Conservation (phyloP, 2,113 vertebrate species). For the Trogon melanurus region DNA sequence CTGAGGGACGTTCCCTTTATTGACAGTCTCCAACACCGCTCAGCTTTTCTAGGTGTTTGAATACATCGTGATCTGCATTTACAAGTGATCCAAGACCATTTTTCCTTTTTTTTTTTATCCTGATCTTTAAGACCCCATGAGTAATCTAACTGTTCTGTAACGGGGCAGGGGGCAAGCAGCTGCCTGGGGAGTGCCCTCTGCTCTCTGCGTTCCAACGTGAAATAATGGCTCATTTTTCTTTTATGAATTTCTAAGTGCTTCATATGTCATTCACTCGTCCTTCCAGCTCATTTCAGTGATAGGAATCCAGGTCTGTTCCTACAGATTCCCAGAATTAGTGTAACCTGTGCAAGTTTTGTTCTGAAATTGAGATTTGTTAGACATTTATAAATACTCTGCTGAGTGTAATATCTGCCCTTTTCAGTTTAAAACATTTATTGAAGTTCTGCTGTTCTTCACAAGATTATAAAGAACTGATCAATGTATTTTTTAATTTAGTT, state of each 20-base stretch:
- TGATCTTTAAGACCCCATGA: not conserved
- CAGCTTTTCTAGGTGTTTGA: not conserved
- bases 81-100: not conserved
- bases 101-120: not conserved
- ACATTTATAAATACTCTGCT: not conserved
- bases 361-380: not conserved
- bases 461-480: not conserved
- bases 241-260: not conserved
- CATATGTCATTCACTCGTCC: fast-evolving
- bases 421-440: not conserved
- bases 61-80: not conserved
- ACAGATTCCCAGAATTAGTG: not conserved
- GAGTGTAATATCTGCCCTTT: not conserved
- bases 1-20: not conserved
- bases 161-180: not conserved
- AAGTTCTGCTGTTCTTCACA: not conserved
- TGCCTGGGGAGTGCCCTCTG: not conserved
- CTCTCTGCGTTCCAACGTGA: not conserved
- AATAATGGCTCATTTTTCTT: not conserved
- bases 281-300: not conserved
- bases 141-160: not conserved
- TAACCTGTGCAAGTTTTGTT: not conserved
- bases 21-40: not conserved
- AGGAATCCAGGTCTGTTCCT: not conserved
- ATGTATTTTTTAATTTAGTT: not conserved